A percentile compares a stretch with the other conserved stretches of the same genome.
Conservation (phyloP, 2,888 invertebrate species). For the Allacma fusca region DNA sequence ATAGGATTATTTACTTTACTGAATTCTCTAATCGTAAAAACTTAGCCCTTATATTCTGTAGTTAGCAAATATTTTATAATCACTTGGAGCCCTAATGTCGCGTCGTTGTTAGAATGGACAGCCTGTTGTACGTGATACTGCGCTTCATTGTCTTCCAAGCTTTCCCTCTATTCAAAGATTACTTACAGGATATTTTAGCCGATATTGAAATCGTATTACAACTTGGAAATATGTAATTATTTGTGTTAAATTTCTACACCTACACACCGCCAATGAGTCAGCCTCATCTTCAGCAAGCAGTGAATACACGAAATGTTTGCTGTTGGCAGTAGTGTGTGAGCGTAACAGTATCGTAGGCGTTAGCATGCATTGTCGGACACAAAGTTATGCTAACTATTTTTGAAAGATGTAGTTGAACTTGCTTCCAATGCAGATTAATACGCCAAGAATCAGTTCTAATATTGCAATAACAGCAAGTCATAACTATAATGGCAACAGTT, state of each 20-base stretch:
- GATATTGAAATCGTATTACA: background rate
- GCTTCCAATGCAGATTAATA: background rate
- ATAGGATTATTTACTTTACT: too few relatives aligned
- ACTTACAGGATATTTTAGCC: background rate
- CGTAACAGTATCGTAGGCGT: background rate
- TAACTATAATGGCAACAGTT: too few relatives aligned
- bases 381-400: background rate
- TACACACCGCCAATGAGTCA: too few relatives aligned
- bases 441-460: background rate
- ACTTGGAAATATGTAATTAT: background rate
- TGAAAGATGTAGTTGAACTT: background rate
- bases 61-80: background rate
- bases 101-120: background rate
- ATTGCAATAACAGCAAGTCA: background rate
- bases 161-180: constrained; percentile 4
- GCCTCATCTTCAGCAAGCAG: too few relatives aligned
- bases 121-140: constrained; percentile 13
- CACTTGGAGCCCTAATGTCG: too few relatives aligned
- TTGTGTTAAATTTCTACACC: too few relatives aligned
- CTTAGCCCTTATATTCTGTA: background rate
- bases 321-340: background rate
- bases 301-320: too few relatives aligned
- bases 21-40: too few relatives aligned
- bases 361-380: background rate
- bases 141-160: constrained; percentile 38